Conservation (phyloP, 2,888 invertebrate species). For the Leucophenga maculata region DNA sequence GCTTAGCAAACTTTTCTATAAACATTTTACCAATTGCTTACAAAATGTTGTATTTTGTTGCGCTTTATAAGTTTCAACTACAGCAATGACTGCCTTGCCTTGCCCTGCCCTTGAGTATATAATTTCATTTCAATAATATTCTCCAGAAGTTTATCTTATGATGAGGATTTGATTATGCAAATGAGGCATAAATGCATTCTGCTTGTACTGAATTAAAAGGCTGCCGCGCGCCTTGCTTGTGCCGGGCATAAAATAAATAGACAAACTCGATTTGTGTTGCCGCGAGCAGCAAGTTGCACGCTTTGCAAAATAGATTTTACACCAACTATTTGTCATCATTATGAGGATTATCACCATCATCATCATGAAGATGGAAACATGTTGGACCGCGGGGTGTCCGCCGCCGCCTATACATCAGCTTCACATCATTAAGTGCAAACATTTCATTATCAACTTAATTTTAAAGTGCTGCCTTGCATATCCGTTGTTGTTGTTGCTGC, state of each 20-base stretch:
- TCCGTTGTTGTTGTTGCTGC: slow-evolving; percentile 32
- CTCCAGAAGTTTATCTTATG: neutral
- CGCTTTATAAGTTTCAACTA: no score
- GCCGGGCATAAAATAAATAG: neutral
- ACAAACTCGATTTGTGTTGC: neutral
- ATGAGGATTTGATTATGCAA: slow-evolving; percentile 22
- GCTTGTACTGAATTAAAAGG: neutral
- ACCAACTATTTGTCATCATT: slow-evolving; percentile 16
- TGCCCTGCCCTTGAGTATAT: neutral
- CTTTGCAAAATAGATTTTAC: neutral
- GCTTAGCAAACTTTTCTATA: no score
- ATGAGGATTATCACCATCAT: neutral
- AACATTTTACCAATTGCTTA: no score
- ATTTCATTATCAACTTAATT: slow-evolving; percentile 59
- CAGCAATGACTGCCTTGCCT: no score
- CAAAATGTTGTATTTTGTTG: no score
- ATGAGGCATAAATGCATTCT: slow-evolving; percentile 21
- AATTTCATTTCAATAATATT: neutral
- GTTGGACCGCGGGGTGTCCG: neutral
- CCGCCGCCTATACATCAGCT: slow-evolving; percentile 13
- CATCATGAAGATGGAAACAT: slow-evolving; percentile 2
- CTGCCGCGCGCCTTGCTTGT: neutral
- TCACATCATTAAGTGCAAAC: slow-evolving; percentile 55
- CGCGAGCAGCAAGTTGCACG: neutral
- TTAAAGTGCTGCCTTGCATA: slow-evolving; percentile 38